phyloP scores from a whole-genome alignment of 2,888 invertebrate genomes.

The Stenichneumon culpator region DNA sequence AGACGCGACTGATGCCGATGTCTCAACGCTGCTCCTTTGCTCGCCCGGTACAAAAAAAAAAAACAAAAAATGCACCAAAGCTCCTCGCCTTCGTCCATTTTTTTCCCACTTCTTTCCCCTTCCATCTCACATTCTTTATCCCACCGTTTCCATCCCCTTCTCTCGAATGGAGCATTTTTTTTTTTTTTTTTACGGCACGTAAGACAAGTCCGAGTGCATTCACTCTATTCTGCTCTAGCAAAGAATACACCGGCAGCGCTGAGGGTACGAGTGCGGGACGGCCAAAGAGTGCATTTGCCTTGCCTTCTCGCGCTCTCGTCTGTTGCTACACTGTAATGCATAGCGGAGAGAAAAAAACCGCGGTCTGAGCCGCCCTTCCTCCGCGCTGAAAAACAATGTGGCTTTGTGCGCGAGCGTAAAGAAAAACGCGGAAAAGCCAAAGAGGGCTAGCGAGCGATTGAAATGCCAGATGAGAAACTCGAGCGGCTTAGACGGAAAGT shows the following conservation, averaged over 20 bases:
- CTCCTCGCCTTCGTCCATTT: no score
- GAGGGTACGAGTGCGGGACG: slow-evolving; percentile 4
- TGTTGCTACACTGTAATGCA: slow-evolving; percentile 13
- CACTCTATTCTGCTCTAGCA: background rate
- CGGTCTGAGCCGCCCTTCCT: slow-evolving; percentile 56
- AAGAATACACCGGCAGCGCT: background rate
- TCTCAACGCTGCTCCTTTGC: no score
- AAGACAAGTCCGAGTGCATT: slow-evolving; percentile 10
- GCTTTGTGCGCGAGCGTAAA: slow-evolving; percentile 75
- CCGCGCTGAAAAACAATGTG: slow-evolving; percentile 76
- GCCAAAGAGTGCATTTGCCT: slow-evolving; percentile 37
- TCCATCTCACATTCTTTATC: no score
- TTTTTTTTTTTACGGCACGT: background rate
- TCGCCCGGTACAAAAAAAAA: no score
- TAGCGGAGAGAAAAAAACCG: slow-evolving; percentile 58
- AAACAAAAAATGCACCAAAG: no score
- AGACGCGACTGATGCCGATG: no score
- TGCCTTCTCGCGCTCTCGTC: slow-evolving; percentile 6
- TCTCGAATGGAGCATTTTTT: background rate
- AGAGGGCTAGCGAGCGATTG: slow-evolving; percentile 80
- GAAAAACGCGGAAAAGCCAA: slow-evolving; percentile 74
- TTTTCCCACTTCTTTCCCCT: no score
- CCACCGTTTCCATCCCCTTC: no score
- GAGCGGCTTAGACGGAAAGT: slow-evolving; percentile 54
- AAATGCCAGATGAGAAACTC: slow-evolving; percentile 75